Conservation (phyloP, 2,888 invertebrate genomes). For the Drosophila atripex region DNA sequence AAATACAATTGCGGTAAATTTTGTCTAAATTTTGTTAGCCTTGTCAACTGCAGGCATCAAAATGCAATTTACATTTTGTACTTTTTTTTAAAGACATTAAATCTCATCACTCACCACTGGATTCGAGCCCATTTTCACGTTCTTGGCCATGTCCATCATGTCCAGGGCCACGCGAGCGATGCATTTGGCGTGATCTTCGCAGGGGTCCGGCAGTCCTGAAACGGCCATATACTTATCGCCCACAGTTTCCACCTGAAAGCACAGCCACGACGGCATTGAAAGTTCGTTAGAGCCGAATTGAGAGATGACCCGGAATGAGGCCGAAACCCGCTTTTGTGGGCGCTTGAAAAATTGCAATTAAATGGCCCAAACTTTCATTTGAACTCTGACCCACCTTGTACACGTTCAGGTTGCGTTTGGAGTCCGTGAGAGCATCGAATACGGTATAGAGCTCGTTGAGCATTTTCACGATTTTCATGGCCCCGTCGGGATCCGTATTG, state of each 20-base stretch:
- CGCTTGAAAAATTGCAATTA: conserved; percentile 57
- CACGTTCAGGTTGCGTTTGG: conserved; percentile 95
- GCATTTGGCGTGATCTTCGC: conserved; percentile 94
- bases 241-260: conserved; percentile 94
- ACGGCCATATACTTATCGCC: conserved; percentile 99
- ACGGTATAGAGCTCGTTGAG: conserved; percentile 96
- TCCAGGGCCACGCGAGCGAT: conserved; percentile 95
- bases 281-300: conserved; percentile 36
- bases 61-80: no score
- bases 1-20: conserved; percentile 1
- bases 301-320: conserved; percentile 54
- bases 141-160: conserved; percentile 96
- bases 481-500: conserved; percentile 95
- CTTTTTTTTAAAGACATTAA: neutral
- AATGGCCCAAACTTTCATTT: conserved; percentile 46
- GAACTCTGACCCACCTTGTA: conserved; percentile 89
- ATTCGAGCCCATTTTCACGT: conserved; percentile 93
- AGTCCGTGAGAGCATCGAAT: conserved; percentile 96
- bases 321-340: conserved; percentile 16
- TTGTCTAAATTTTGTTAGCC: neutral
- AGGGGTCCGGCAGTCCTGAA: conserved; percentile 96
- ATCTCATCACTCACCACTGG: conserved; percentile 89
- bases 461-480: conserved; percentile 98
- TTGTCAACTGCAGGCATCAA: neutral
- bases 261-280: conserved; percentile 10